Conservation (phyloP, 2,797 vertebrate species). For the Acestrorhynchus altus region DNA sequence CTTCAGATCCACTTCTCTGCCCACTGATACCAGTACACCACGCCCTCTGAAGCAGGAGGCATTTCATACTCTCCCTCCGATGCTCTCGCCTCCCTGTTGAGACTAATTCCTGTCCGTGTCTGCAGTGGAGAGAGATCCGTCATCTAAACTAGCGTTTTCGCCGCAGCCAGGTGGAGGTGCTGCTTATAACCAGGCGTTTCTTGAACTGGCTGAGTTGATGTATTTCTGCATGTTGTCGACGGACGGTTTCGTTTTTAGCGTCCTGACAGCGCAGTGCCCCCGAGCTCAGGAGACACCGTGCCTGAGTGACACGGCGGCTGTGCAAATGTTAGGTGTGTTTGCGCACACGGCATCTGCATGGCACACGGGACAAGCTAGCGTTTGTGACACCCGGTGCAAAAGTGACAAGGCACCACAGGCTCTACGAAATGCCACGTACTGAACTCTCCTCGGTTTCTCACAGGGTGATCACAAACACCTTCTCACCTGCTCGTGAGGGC, state of each 20-base stretch:
- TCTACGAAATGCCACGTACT: not conserved
- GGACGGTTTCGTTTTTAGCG: constrained; percentile 79
- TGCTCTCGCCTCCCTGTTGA: constrained; percentile 72
- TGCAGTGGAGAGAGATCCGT: constrained; percentile 51
- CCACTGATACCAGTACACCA: constrained; percentile 6
- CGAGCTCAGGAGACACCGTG: constrained; percentile 74
- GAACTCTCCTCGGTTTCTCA: not conserved
- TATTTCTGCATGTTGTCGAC: constrained; percentile 75
- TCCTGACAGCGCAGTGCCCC: constrained; percentile 78
- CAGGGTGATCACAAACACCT: not conserved
- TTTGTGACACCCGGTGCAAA: not conserved
- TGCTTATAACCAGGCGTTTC: constrained; percentile 80
- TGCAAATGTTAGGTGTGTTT: constrained; percentile 83
- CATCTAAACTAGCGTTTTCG: constrained; percentile 38
- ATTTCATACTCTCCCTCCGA: not conserved
- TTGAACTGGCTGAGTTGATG: constrained; percentile 83
- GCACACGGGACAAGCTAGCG: constrained; percentile 20
- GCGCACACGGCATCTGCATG: constrained; percentile 65
- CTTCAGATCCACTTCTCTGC: constrained; percentile 2
- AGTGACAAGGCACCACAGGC: constrained; percentile 7
- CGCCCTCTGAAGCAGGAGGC: not conserved
- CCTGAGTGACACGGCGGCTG: constrained; percentile 73
- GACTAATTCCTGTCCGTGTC: constrained; percentile 74
- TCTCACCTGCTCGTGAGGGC: not conserved
- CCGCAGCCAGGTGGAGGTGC: not conserved